Base-by-base conservation (phyloP, 2,888 invertebrate genomes). In the Phoronis australis region DNA sequence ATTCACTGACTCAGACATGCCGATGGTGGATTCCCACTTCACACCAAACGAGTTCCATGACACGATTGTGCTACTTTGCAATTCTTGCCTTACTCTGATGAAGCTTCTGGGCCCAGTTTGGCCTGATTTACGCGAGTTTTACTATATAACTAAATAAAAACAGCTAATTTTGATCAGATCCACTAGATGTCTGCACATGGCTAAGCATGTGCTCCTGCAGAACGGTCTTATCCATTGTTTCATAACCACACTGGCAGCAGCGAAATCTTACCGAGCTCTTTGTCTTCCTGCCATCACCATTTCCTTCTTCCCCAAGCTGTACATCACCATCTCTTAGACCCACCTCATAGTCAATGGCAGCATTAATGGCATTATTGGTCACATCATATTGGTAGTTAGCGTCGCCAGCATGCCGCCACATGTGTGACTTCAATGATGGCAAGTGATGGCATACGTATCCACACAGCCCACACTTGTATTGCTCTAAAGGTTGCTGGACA, bases 341-440 rank as follows among this genome's bases (percentile, higher is more conserved):
- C n/a, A 18, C 21, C 50, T 71, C 71, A 52, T 68, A 69, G 48
- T 74, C 73, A 24, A 74, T 67, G 25, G 73, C 73, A 12, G 71
- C 69, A 53, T 73, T 74, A 46, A 74, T 74, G 39, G 71, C 66
- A 48, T 70, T 71, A 54, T 74, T 73, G 26, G 70, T 73, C 47
- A 66, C 63, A 52, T 69, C 65, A 42, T 74, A 75, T 54, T 69
- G 71, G 56, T 73, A 75, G 57, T 69, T 70, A 35, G 62, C 59
- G 47, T 73, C 71, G 42, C 67, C 67, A 20, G 74, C 71, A 56
- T 75, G 75, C 1, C 73, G 64, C 74, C 75, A 75, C 74, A 75
- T 73, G 60, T 75, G 75, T 1, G 73, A 73, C 54, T 75, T 75
- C 21, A 75, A 60, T 1, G 75, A 73, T 2, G 75, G 75, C 48